These are phyloP conservation scores for Apocheima hispidaria DNA, from an alignment of 2,888 invertebrate species.

Conservation along the genomic window DNA sequence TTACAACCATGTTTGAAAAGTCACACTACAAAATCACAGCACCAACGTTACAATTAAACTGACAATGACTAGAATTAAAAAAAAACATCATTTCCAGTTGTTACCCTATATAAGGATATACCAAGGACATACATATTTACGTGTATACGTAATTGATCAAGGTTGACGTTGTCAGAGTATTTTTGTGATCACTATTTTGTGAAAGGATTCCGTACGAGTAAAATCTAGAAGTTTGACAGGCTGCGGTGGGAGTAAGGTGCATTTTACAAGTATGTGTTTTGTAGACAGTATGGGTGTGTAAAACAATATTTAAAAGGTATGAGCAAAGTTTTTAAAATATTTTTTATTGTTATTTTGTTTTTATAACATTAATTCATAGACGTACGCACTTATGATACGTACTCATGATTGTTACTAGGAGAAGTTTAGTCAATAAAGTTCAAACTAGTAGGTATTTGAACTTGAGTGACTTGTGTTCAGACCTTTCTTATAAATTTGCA, in stretches of 20 bases:
- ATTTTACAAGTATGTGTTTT: neutral
- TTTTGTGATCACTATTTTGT: conserved; percentile 5
- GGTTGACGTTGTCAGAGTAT: neutral
- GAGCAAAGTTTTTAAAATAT: neutral
- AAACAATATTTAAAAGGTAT: neutral
- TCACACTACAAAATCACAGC: neutral
- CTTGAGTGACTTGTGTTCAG: no score
- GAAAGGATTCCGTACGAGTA: neutral
- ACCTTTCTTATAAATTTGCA: no score
- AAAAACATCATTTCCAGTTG: no score
- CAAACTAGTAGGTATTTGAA: no score
- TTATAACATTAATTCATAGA: no score
- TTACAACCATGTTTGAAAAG: conserved; percentile 1
- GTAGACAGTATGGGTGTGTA: neutral
- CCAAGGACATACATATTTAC: no score
- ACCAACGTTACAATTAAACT: neutral
- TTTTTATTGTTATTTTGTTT: no score
- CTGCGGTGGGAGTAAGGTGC: conserved; percentile 19
- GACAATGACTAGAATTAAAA: no score
- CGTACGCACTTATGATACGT: no score
- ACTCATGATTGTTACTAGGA: no score
- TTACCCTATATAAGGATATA: neutral
- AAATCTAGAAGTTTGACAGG: conserved; percentile 26
- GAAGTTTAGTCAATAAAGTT: no score
- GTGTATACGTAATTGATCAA: neutral